Evolutionary conservation across 1,140 invertebrate species (phyloP), one percentile per base, ranked within the genome.

Genomic region (Doryteuthis pealeii): DNA sequence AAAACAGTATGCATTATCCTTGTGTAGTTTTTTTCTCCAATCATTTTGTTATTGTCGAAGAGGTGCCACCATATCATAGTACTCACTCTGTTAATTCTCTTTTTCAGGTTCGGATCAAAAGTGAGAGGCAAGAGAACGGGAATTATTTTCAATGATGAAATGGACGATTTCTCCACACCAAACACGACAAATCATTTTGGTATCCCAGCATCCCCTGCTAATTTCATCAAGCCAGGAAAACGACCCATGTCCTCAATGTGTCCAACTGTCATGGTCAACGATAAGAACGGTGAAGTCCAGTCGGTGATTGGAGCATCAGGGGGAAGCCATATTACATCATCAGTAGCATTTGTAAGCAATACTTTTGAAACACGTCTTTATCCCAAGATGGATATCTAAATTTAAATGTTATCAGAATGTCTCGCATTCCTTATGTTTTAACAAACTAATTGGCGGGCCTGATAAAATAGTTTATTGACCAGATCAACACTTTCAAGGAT

Each of bases 91-190:
- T n/a, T n/a, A n/a, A n/a, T n/a, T 62, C 18, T 62, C 26, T 28
- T 62, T 62, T 62, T 43, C 71, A 90, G 89, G 71, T 90, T 89
- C 85, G 89, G 89, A 1, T 86, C 85, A 22, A 77, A 82, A 49
- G 77, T 88, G 8, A 72, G 84, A 8, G 90, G 90, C 10, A 78
- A 90, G 31, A 91, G 90, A 70, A 97, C 96, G 0, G 97, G 97
- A 43, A 96, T 99, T 62, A 88, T 99, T 4, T 91, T 96, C 79
- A 99, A 99, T 88, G 93, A 94, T 84, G 93, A 92, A 69, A 98
- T 99, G 96, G 95, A 98, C 86, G 97, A 99, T 85, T 99, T 99
- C 87, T 93, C 94, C 0, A 90, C 92, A 1, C 92, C 94, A 0
- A 92, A 84, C 58, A 78, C 91, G 78, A 88, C 90, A 15, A 99